Base-by-base conservation (phyloP, 2,888 invertebrate species). In the Theretra japonica region DNA sequence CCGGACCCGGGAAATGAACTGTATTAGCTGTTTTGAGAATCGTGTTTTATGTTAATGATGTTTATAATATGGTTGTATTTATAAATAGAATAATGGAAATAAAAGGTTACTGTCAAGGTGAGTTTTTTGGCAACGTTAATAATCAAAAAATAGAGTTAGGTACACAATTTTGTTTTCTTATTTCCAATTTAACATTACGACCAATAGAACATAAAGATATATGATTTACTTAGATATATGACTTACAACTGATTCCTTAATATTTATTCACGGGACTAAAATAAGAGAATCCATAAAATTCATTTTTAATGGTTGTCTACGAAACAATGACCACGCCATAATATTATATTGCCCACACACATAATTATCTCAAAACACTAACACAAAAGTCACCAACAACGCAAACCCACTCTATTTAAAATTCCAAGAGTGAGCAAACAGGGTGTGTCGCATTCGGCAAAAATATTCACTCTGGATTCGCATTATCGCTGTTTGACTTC, bases 401-500 rank as follows among this genome's bases (percentile, higher is more conserved):
- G 23, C 68, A 50, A 41, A 50, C 28, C 15, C 17, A 71, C 19
- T 62, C 57, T 70, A 75, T 74, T 75, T 65, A 72, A 68, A 72
- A 65, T 59, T 72, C 71, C 70, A 62, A 62, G 73, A 73, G 71
- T 77, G 75, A 74, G 30, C 77, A 74, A 81, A 80, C 79, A 79
- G 65, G 65, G 65, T 81, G 82, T 78, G 81, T 85, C 86, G 85
- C 84, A 81, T 72, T 75, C 80, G 76, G 78, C 84, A 85, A 89
- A 88, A 90, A 89, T 90, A 92, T 91, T 89, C 90, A 90, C 86
- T 81, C 86, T 83, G 82, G 82, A 87, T 86, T 85, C 89, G 85
- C 94, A 94, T 94, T 94, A 94, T 94, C 94, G 91, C 93, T 88
- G 88, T 94, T 94, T 92, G 93, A 93, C 90, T 94, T 92, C 93